phyloP scores from a whole-genome alignment of 2,113 vertebrate genomes.

The Rhinopomastus cyanomelas region DNA sequence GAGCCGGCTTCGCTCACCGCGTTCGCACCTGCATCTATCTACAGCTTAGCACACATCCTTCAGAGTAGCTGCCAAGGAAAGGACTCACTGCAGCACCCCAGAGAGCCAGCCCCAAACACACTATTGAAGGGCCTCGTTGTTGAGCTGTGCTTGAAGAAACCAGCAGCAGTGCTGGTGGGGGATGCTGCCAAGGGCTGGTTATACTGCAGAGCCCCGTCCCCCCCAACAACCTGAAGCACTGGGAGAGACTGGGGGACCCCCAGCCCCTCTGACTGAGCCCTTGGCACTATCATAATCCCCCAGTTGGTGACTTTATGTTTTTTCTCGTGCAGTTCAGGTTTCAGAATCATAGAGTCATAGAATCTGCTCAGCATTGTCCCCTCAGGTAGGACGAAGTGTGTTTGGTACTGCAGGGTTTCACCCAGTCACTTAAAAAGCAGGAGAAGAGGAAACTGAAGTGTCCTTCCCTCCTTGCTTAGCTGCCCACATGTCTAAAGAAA shows the following conservation, averaged over 20 bases:
- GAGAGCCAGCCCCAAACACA: not conserved
- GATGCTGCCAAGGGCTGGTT: not conserved
- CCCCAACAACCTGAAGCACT: not conserved
- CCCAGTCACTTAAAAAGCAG: rapidly evolving
- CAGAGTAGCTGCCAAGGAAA: not conserved
- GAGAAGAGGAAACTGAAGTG: not conserved
- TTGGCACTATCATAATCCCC: rapidly evolving
- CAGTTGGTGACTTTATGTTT: not conserved
- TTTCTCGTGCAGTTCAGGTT: not conserved
- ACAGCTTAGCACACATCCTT: not conserved
- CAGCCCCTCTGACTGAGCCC: not conserved
- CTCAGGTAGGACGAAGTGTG: rapidly evolving
- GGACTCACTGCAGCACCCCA: not conserved
- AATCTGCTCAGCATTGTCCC: not conserved
- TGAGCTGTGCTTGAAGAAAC: rapidly evolving
- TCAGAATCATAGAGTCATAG: too few species aligned
- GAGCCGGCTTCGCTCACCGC: not conserved
- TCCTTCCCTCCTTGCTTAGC: not conserved
- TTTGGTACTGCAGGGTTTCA: not conserved
- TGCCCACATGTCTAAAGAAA: not conserved
- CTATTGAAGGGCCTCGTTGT: rapidly evolving
- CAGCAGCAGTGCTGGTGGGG: rapidly evolving
- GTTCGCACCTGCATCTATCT: rapidly evolving
- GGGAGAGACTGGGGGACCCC: too few species aligned
- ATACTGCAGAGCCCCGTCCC: not conserved